These are phyloP conservation scores for Luffia ferchaultella DNA, from an alignment of 2,888 invertebrate genomes.

Conservation along the genomic window DNA sequence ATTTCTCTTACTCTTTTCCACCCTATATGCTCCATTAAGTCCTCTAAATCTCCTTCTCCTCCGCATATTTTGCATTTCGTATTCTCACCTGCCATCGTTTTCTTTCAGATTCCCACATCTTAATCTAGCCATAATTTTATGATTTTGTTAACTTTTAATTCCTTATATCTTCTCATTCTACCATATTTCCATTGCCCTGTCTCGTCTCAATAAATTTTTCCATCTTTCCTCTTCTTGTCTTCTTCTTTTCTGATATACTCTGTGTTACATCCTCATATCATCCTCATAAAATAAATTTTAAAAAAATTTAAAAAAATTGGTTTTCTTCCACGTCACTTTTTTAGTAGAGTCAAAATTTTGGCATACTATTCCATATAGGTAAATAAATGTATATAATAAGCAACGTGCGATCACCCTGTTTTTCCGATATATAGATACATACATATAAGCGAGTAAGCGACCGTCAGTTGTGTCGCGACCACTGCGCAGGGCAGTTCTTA, in stretches of 20 bases:
- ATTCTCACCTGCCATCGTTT: neutral
- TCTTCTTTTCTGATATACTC: no score
- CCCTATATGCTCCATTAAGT: neutral
- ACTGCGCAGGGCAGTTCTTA: constrained; percentile 1
- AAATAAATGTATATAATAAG: neutral
- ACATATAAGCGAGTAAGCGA: neutral
- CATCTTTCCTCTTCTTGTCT: no score
- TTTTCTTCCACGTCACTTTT: no score
- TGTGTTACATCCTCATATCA: no score
- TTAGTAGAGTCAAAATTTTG: no score
- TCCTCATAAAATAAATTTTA: no score
- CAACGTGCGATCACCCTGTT: neutral
- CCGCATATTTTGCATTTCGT: neutral
- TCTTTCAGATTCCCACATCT: no score
- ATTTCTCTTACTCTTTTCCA: neutral
- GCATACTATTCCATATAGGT: neutral
- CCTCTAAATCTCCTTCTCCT: neutral
- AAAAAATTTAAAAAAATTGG: no score
- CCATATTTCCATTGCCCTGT: neutral
- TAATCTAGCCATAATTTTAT: no score
- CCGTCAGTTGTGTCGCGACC: neutral
- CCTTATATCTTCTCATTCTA: no score
- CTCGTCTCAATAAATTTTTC: neutral
- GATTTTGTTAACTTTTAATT: no score
- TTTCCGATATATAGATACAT: no score